These are phyloP conservation scores for Silvanus unidentatus DNA, from an alignment of 2,888 invertebrate genomes.

Conservation along the genomic window DNA sequence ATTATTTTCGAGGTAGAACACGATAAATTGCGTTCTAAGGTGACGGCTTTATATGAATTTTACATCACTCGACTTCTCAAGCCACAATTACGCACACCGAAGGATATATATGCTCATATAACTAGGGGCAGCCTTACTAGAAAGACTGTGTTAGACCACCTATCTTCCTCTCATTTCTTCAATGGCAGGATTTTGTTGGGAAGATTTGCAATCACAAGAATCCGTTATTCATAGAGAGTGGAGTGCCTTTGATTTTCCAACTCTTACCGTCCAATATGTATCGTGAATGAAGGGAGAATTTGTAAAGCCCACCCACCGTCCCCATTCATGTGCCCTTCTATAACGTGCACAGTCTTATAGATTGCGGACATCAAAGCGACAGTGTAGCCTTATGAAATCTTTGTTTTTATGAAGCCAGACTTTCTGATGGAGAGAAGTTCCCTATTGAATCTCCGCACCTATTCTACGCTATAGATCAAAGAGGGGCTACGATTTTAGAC, in stretches of 20 bases:
- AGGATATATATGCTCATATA: neutral
- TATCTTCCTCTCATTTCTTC: neutral
- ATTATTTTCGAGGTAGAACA: too few species aligned
- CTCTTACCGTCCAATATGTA: slow-evolving; percentile 37
- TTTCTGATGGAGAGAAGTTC: slow-evolving; percentile 24
- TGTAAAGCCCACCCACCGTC: slow-evolving; percentile 21
- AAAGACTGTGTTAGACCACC: too few species aligned
- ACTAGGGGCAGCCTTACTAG: too few species aligned
- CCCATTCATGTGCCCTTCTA: neutral
- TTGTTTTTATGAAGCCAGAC: slow-evolving; percentile 34
- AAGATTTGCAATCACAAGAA: slow-evolving; percentile 31
- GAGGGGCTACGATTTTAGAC: slow-evolving; percentile 2
- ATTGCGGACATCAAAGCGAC: slow-evolving; percentile 36
- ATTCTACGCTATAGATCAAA: slow-evolving; percentile 10
- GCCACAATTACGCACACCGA: slow-evolving; percentile 1
- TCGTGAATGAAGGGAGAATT: slow-evolving; percentile 25
- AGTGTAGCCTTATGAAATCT: slow-evolving; percentile 34
- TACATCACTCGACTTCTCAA: neutral
- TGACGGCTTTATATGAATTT: too few species aligned
- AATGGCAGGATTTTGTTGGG: slow-evolving; percentile 10
- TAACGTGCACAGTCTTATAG: slow-evolving; percentile 17
- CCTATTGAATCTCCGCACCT: slow-evolving; percentile 25
- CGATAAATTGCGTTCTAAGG: too few species aligned
- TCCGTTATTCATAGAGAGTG: slow-evolving; percentile 31
- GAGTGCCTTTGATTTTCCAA: slow-evolving; percentile 34